These are phyloP conservation scores for Pangasianodon hypophthalmus DNA, from an alignment of 2,113 vertebrate genomes.

Conservation along the genomic window DNA sequence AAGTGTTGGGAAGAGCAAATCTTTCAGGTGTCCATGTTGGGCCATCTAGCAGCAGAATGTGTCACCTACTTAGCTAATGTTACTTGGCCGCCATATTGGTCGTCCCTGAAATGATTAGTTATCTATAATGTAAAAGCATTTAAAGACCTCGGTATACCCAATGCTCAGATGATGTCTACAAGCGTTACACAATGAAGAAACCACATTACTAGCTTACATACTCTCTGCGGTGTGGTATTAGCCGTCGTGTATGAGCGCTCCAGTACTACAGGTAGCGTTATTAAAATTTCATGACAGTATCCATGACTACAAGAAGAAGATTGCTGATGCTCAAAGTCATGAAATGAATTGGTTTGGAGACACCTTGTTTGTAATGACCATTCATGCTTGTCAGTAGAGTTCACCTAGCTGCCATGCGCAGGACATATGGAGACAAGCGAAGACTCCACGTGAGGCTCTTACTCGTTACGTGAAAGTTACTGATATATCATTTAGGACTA, in stretches of 20 bases:
- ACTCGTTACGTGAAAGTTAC: no score
- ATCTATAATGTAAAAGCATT: no score
- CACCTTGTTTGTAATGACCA: not conserved
- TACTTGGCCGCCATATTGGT: not conserved
- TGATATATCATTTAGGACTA: not conserved
- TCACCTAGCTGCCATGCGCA: not conserved
- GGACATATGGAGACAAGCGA: not conserved
- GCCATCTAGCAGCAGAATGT: not conserved
- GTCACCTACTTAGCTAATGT: not conserved
- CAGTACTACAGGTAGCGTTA: not conserved
- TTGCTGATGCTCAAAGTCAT: not conserved
- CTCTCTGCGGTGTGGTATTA: not conserved
- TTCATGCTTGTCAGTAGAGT: not conserved
- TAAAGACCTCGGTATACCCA: not conserved
- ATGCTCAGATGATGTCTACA: not conserved
- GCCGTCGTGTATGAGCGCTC: not conserved
- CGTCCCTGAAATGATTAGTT: not conserved
- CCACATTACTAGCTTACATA: not conserved
- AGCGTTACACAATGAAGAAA: not conserved
- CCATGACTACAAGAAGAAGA: not conserved
- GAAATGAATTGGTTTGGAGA: not conserved
- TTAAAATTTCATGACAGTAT: not conserved
- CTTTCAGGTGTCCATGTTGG: not conserved
- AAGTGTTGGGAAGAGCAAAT: not conserved
- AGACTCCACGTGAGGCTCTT: not conserved